Evolutionary conservation across 2,888 invertebrate species (phyloP).

Genomic region (Homarus gammarus): DNA sequence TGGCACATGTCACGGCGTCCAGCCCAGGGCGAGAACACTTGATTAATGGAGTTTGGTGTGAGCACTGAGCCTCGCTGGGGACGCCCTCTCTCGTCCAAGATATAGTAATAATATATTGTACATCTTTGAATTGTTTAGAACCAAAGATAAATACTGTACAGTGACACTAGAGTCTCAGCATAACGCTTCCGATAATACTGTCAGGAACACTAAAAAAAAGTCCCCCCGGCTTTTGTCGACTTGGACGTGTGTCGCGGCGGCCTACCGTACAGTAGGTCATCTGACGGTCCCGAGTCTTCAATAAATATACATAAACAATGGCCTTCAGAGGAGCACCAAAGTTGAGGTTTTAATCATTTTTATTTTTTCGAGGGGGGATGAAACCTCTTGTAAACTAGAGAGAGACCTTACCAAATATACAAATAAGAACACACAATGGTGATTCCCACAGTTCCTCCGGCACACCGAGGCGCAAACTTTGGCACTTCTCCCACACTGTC

Average conservation of each 20-base stretch:
- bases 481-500: background rate
- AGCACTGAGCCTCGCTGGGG: background rate
- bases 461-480: background rate
- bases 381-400: background rate
- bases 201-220: background rate
- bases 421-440: conserved; percentile 59
- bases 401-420: conserved; percentile 22
- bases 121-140: background rate
- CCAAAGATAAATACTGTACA: conserved; percentile 13
- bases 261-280: background rate
- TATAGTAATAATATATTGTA: background rate
- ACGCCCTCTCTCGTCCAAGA: background rate
- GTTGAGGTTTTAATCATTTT: background rate
- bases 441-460: conserved; percentile 33
- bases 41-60: background rate
- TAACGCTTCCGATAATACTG: background rate
- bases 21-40: background rate
- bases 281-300: background rate
- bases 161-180: background rate
- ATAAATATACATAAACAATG: background rate
- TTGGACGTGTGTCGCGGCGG: background rate
- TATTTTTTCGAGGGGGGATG: background rate
- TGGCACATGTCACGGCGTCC: background rate
- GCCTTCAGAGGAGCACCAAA: conserved; percentile 15
- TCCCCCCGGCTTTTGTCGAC: background rate